These are phyloP conservation scores for Petrophora chlorosata DNA, from an alignment of 2,888 invertebrate genomes.

Conservation along the genomic window DNA sequence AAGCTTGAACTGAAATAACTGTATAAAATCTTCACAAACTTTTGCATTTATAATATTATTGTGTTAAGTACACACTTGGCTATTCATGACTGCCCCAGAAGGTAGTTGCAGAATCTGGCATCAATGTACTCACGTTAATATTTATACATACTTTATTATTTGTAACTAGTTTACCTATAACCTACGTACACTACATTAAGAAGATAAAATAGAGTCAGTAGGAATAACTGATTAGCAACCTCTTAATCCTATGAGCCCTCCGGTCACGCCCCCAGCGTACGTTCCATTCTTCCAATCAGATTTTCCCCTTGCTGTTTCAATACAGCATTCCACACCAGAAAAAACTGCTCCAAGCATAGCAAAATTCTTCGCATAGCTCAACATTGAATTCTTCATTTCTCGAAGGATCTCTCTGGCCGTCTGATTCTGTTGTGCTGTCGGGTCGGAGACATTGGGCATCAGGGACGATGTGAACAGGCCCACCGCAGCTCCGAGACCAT, in stretches of 20 bases:
- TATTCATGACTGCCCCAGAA: too few species aligned
- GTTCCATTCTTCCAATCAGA: conserved; percentile 99
- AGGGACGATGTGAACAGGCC: conserved; percentile 98
- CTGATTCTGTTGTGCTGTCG: conserved; percentile 88
- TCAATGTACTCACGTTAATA: too few species aligned
- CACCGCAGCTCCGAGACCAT: conserved; percentile 96
- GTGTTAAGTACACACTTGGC: too few species aligned
- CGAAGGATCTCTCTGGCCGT: conserved; percentile 93
- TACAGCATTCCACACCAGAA: conserved; percentile 96
- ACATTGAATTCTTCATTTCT: conserved; percentile 96
- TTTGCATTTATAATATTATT: too few species aligned
- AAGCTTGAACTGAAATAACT: too few species aligned
- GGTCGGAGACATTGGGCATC: conserved; percentile 91
- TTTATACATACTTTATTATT: too few species aligned
- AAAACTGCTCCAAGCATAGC: conserved; percentile 97
- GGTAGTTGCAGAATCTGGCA: too few species aligned
- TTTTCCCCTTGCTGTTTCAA: conserved; percentile 97
- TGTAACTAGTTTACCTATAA: too few species aligned
- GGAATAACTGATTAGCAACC: conserved; percentile 68
- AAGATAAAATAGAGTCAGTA: too few species aligned
- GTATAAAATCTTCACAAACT: too few species aligned
- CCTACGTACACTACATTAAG: too few species aligned
- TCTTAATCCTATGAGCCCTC: conserved; percentile 94
- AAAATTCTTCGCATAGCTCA: conserved; percentile 98
- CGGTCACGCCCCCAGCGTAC: conserved; percentile 96